Evolutionary conservation across 2,888 invertebrate species (phyloP).

Genomic region (Thereva nobilitata): DNA sequence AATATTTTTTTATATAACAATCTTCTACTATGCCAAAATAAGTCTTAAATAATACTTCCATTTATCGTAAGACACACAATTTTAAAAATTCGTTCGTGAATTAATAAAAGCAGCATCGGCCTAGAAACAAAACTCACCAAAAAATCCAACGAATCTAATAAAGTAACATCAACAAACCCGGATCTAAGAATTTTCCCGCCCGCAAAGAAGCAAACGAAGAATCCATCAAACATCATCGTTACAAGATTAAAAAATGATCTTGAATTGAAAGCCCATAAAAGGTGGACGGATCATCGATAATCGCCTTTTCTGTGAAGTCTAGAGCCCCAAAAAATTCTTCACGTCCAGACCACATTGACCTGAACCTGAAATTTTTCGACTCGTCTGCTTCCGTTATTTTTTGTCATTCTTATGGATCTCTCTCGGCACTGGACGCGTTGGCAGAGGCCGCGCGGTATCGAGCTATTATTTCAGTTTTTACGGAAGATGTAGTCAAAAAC

Average conservation of each 20-base stretch:
- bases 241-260: background rate
- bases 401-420: background rate
- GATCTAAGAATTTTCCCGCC: background rate
- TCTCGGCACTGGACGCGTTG: background rate
- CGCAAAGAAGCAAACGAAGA: background rate
- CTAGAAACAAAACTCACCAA: no score
- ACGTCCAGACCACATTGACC: background rate
- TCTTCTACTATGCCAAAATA: no score
- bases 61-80: no score
- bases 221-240: conserved; percentile 1
- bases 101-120: no score
- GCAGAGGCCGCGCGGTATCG: no score
- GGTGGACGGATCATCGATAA: conserved; percentile 1
- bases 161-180: no score
- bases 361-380: background rate
- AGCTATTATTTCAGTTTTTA: no score
- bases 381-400: background rate
- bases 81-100: no score
- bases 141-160: no score
- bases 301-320: background rate
- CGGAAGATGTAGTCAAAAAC: no score
- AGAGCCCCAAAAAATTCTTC: background rate
- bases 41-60: no score
- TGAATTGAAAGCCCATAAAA: conserved; percentile 1
- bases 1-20: no score